Evolutionary conservation across 1,140 invertebrate species (phyloP), one percentile per base, ranked within the genome.

Genomic region (Drosophila tristis): DNA sequence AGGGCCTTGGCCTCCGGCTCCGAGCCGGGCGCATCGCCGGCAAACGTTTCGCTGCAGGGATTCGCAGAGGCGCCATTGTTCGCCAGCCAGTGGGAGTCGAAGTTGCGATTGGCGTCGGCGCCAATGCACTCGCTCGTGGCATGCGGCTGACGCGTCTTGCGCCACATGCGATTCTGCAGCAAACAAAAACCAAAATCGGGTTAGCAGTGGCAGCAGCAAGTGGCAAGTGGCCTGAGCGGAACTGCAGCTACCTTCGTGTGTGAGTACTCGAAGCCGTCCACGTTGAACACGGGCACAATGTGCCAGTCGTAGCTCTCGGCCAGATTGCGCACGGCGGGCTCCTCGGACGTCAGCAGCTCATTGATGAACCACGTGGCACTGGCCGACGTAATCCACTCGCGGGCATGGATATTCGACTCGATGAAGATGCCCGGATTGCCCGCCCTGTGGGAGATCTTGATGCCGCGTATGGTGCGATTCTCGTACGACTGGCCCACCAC

Each of bases 1-100:
- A 97, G 80, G 4, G 94, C 93, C 43, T 91, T 92, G 0, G 95
- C 94, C 92, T 98, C 97, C 0, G 94, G 92, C 92, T 98, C 97
- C 0, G 96, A 97, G 76, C 96, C 96, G 0, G 96, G 92, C 9
- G 91, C 91, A 0, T 92, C 80, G 0, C 97, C 97, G 15, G 94
- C 95, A 87, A 95, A 98, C 2, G 92, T 95, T 2, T 96, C 94
- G 9, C 92, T 93, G 74, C 96, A 96, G 0, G 95, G 94, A 75
- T 90, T 45, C 0, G 0, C 0, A 0, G 81, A 91, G 4, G 80
- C 79, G 2, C 89, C 89, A 49, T 49, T 54, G 74, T 92, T 92
- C 51, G 93, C 93, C 39, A 93, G 92, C 94, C 94, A 95, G 64
- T 94, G 92, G 74, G 93, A 95, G 66, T 95, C 94, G 91, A 95